Base-by-base conservation (phyloP, 37 sponge, comb jelly and placozoan genomes). In the Ephydatia muelleri region DNA sequence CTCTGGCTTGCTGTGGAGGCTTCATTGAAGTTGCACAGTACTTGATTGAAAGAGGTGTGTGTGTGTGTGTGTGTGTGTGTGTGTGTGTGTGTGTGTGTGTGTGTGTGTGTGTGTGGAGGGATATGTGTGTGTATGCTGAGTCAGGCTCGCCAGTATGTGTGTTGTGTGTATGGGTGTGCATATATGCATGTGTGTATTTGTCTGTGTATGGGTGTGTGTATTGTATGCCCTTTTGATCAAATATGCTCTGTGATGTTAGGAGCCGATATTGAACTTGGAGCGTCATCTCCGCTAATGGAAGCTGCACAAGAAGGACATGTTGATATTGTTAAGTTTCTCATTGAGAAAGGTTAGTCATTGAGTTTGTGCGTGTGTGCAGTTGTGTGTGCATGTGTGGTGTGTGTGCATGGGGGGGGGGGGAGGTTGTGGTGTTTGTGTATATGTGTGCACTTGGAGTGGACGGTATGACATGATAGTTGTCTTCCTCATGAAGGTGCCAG, bases 201-300 rank as follows among this genome's bases (percentile, higher is more conserved):
- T n/a, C n/a, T n/a, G n/a, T n/a, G n/a, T n/a, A n/a, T n/a, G 11
- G n/a, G 22, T 13, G 49, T 37, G n/a, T 40, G 43, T 40, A 77
- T 47, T 77, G 49, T 72, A 72, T 72, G 73, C 12, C 73, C n/a
- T 28, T 21, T 26, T 72, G 26, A 13, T 72, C n/a, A 23, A 21
- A 28, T 23, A 72, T 72, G n/a, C 30, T 27, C 13, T 72, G 26
- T 22, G 38, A 38, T 80, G 22, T 11, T 80, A 91, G 93, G 82
- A 48, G 94, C 92, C 78, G 89, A 88, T 22, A 88, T 94, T 47
- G 92, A 94, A 83, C 79, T 83, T 22, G 94, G 94, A 29, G 94
- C 92, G 0, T 91, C 92, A 26, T 91, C 94, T 33, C 94, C 94
- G 0, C 77, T 94, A 39, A 94, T 94, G 94, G 94, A 94, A 64